Conservation (phyloP, 2,113 vertebrate genomes). For the Anthoscopus minutus region DNA sequence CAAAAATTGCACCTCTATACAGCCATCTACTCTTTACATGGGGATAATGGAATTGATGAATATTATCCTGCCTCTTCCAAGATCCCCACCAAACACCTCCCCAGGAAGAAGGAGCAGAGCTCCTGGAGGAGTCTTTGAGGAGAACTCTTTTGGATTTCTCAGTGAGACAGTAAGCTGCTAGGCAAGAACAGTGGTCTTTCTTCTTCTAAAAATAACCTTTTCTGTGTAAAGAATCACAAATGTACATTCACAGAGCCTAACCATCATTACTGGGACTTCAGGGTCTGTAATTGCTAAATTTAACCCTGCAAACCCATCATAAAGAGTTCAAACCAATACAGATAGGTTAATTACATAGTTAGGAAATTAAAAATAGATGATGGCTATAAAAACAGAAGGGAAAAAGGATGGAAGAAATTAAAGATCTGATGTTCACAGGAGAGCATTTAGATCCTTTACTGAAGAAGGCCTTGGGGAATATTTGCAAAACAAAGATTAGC, state of each 20-base stretch:
- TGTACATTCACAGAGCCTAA: background rate
- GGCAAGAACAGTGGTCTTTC: background rate
- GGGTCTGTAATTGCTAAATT: background rate
- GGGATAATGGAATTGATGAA: background rate
- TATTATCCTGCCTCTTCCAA: background rate
- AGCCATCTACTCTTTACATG: background rate
- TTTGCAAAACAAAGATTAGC: conserved; percentile 28
- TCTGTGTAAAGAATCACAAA: background rate
- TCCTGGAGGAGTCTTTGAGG: background rate
- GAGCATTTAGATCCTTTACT: background rate
- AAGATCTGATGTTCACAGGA: background rate
- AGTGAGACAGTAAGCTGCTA: background rate
- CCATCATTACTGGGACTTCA: background rate
- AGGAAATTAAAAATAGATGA: background rate
- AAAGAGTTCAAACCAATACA: background rate
- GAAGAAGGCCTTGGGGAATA: conserved; percentile 19
- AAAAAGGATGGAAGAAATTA: conserved; percentile 6
- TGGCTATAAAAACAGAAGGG: background rate
- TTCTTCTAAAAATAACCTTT: background rate
- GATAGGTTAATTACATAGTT: background rate
- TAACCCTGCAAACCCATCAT: background rate
- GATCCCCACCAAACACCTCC: background rate
- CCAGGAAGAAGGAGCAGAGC: background rate
- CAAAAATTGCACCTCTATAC: background rate
- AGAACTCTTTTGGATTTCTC: background rate